Evolutionary conservation across 2,113 vertebrate species (phyloP).

Genomic region (Pluvialis apricaria): DNA sequence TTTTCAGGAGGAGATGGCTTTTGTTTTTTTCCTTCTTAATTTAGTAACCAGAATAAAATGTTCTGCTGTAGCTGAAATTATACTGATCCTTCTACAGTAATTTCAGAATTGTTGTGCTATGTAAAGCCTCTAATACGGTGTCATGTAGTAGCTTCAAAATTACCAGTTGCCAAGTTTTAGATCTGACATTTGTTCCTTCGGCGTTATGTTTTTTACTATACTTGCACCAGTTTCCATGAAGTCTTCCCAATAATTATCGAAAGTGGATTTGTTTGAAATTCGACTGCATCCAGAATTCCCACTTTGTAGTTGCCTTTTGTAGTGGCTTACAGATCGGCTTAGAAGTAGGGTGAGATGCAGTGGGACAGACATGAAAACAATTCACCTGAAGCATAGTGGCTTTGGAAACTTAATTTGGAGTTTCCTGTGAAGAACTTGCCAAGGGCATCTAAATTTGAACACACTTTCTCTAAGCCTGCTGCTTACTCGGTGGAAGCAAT

Average conservation of each 20-base stretch:
- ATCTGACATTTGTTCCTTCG: rapidly evolving
- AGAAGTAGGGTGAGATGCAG: neutral
- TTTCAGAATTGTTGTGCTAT: neutral
- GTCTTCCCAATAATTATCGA: neutral
- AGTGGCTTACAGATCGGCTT: neutral
- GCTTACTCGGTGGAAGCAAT: rapidly evolving
- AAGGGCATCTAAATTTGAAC: neutral
- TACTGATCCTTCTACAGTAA: rapidly evolving
- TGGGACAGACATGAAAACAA: neutral
- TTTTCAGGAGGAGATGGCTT: neutral
- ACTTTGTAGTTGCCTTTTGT: neutral
- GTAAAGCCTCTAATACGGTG: neutral
- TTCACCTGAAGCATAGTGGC: neutral
- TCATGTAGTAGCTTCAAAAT: neutral
- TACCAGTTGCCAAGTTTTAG: neutral
- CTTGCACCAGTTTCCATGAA: neutral
- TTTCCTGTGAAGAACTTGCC: neutral
- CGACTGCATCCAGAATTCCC: neutral
- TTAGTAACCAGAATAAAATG: neutral
- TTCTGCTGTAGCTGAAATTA: neutral
- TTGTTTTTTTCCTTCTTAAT: neutral
- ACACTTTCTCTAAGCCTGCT: neutral
- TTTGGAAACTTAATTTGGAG: neutral
- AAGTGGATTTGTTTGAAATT: neutral
- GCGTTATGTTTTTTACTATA: neutral